phyloP scores from a whole-genome alignment of 1,140 invertebrate species.

The Pollicipes pollicipes region DNA sequence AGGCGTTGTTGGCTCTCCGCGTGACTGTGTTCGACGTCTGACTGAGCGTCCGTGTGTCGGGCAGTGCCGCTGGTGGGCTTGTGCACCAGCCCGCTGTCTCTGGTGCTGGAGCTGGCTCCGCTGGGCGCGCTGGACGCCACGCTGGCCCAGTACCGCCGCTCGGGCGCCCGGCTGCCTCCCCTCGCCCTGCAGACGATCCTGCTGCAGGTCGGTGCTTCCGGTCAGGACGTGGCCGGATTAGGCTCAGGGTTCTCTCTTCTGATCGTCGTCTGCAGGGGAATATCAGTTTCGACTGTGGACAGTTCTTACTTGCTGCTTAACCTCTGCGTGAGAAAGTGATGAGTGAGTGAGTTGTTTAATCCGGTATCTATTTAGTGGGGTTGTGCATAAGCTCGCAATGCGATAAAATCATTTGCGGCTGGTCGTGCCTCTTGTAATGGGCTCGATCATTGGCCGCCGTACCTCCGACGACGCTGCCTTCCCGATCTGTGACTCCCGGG shows the following conservation, averaged over 20 bases:
- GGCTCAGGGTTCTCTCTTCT: no score
- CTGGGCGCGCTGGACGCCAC: slow-evolving; percentile 68
- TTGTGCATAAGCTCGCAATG: no score
- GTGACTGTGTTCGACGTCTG: not conserved
- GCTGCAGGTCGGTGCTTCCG: slow-evolving; percentile 43
- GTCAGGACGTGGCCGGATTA: no score
- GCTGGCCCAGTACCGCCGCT: slow-evolving; percentile 60
- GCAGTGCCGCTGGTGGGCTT: slow-evolving; percentile 69
- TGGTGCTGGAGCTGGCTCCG: slow-evolving; percentile 80
- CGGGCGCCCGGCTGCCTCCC: slow-evolving; percentile 57
- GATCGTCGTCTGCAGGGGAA: slow-evolving; percentile 10
- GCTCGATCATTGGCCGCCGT: no score
- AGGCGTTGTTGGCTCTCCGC: no score
- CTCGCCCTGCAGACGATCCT: slow-evolving; percentile 67
- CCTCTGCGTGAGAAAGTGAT: no score
- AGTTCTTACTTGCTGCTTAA: no score
- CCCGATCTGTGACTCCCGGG: no score
- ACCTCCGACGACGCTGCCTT: no score
- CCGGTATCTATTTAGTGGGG: slow-evolving; percentile 11
- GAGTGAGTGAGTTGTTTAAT: slow-evolving; percentile 10
- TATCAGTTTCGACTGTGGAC: no score
- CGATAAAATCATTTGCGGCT: no score
- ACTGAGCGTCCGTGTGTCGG: not conserved
- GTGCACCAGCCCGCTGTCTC: slow-evolving; percentile 66
- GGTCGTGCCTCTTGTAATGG: no score